These are phyloP conservation scores for Stramonita haemastoma DNA, from an alignment of 2,888 invertebrate genomes.

Conservation along the genomic window DNA sequence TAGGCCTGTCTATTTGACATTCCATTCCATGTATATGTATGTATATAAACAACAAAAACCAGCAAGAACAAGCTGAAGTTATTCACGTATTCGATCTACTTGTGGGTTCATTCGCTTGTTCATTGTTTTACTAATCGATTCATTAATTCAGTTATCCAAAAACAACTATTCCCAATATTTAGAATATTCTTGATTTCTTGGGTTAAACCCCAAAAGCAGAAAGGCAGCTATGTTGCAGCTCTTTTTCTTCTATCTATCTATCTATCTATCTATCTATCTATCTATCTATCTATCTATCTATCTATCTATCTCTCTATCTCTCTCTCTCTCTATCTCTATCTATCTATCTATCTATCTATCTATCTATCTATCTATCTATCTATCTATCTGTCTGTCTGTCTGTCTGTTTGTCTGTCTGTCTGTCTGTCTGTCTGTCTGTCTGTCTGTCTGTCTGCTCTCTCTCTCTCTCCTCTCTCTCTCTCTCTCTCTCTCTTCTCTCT, in stretches of 20 bases:
- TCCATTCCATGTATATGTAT: not conserved
- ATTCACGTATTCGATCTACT: not conserved
- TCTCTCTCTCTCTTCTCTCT: too few relatives aligned
- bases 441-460: not conserved
- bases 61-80: not conserved
- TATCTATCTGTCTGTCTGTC: too few relatives aligned
- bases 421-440: too few relatives aligned
- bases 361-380: not conserved
- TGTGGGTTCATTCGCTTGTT: not conserved
- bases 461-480: not conserved
- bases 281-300: constrained; percentile 1
- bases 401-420: too few relatives aligned
- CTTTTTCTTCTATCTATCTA: not conserved
- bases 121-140: not conserved
- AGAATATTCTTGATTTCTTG: too few relatives aligned
- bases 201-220: too few relatives aligned
- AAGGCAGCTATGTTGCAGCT: not conserved
- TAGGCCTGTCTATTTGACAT: too few relatives aligned
- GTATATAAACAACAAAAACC: not conserved
- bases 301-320: not conserved
- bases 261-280: constrained; percentile 1
- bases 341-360: not conserved
- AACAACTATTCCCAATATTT: too few relatives aligned
- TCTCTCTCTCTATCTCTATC: not conserved
- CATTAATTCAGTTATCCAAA: not conserved